Conservation (phyloP, 2,113 vertebrate species). For the Orientallactaga bullata region DNA sequence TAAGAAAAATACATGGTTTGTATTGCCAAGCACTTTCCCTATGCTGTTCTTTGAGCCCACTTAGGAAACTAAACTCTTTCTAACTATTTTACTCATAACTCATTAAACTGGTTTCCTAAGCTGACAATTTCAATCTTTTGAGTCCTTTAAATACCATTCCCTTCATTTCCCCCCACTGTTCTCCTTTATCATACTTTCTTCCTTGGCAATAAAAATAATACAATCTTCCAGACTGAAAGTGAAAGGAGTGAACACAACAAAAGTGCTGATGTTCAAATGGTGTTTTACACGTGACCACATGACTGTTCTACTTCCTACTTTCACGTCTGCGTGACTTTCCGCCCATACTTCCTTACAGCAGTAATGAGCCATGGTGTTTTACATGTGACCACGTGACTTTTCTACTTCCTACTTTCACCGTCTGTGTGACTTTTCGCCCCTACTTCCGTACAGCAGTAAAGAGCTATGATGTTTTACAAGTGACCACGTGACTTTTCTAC, state of each 20-base stretch:
- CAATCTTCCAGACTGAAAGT: conserved; percentile 48
- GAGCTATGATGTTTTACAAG: conserved; percentile 24
- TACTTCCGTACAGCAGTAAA: not conserved
- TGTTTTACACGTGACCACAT: conserved; percentile 34
- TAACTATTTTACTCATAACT: conserved; percentile 63
- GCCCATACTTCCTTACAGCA: conserved; percentile 15
- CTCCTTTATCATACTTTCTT: conserved; percentile 25
- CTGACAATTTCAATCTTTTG: conserved; percentile 55
- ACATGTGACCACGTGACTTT: conserved; percentile 34
- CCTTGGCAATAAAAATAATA: conserved; percentile 37
- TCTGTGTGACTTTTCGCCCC: conserved; percentile 37
- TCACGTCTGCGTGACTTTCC: conserved; percentile 21
- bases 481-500: conserved; percentile 42
- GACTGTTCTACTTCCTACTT: conserved; percentile 31
- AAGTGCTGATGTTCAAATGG: conserved; percentile 3
- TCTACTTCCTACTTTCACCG: conserved; percentile 3
- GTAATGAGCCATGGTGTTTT: conserved; percentile 26
- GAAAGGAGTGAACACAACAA: conserved; percentile 43
- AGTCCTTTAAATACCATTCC: conserved; percentile 62
- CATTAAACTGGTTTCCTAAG: conserved; percentile 63
- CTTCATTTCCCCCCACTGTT: not conserved
- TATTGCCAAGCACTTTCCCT: conserved; percentile 49
- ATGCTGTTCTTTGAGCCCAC: conserved; percentile 44
- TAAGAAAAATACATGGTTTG: conserved; percentile 65
- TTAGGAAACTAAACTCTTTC: conserved; percentile 66